These are phyloP conservation scores for Phylloscopus trochilus DNA, from an alignment of 2,113 vertebrate genomes.

Conservation along the genomic window DNA sequence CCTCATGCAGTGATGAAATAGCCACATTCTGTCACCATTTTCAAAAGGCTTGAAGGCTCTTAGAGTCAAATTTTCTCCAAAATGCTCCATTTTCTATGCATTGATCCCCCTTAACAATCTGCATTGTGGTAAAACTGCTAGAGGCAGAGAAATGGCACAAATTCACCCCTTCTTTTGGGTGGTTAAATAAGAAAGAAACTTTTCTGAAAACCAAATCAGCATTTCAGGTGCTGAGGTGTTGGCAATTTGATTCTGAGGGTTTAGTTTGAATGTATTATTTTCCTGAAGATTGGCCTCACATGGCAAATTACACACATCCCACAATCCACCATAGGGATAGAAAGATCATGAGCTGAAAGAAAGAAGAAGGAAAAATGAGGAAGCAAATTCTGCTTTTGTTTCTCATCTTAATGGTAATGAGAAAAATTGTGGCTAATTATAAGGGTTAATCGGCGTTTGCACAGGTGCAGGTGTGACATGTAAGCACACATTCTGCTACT, in stretches of 20 bases:
- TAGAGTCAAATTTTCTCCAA: not conserved
- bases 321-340: not conserved
- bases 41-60: not conserved
- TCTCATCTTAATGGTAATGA: slow-evolving; percentile 20
- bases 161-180: not conserved
- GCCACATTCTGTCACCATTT: not conserved
- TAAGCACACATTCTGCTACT: slow-evolving; percentile 16
- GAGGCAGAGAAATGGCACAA: not conserved
- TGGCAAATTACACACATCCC: not conserved
- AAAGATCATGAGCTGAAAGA: not conserved
- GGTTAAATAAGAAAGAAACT: not conserved
- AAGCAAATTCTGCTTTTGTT: not conserved
- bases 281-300: not conserved
- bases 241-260: not conserved
- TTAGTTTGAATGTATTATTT: not conserved
- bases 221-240: not conserved
- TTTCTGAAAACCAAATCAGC: not conserved
- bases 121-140: not conserved
- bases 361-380: not conserved
- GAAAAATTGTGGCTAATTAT: slow-evolving; percentile 44
- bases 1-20: not conserved
- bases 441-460: slow-evolving; percentile 41
- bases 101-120: not conserved
- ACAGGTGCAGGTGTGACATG: slow-evolving; percentile 42
- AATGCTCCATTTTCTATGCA: not conserved